Percentiles rank a stretch among this genome's conserved stretches.
phyloP scores from a whole-genome alignment of 2,888 invertebrate species.

The Machimus rusticus region DNA sequence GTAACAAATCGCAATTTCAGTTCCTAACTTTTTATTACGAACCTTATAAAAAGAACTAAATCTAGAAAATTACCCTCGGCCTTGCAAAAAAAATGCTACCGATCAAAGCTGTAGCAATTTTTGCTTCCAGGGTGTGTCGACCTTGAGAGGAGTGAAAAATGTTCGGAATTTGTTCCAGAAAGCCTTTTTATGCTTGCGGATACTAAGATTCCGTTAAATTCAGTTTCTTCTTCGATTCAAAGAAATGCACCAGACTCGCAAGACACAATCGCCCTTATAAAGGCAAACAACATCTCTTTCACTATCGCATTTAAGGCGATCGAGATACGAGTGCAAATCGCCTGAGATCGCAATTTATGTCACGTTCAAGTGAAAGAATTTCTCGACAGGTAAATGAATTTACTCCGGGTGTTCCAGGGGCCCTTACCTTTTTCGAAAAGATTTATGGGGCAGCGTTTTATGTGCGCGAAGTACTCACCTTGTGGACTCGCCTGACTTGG shows the following conservation, averaged over 20 bases:
- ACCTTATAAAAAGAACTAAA: neutral
- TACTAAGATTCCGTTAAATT: slow-evolving; percentile 38
- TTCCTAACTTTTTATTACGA: neutral
- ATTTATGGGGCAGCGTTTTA: neutral
- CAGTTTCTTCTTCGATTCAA: slow-evolving; percentile 10
- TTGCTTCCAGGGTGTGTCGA: slow-evolving; percentile 6
- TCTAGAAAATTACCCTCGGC: neutral
- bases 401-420: neutral
- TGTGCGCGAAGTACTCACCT: slow-evolving; percentile 48
- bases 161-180: slow-evolving; percentile 7
- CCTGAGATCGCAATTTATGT: slow-evolving; percentile 26
- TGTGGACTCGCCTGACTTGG: slow-evolving; percentile 54
- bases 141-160: slow-evolving; percentile 20
- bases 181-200: neutral
- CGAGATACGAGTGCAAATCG: slow-evolving; percentile 1
- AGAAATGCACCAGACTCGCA: neutral
- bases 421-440: neutral
- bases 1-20: neutral
- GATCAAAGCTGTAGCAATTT: neutral
- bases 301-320: slow-evolving; percentile 37
- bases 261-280: slow-evolving; percentile 1
- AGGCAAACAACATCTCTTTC: slow-evolving; percentile 26
- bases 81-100: neutral
- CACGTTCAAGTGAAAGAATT: slow-evolving; percentile 35
- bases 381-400: slow-evolving; percentile 11